These are phyloP conservation scores for Heliconius sara DNA, from an alignment of 2,888 invertebrate genomes.

Conservation along the genomic window DNA sequence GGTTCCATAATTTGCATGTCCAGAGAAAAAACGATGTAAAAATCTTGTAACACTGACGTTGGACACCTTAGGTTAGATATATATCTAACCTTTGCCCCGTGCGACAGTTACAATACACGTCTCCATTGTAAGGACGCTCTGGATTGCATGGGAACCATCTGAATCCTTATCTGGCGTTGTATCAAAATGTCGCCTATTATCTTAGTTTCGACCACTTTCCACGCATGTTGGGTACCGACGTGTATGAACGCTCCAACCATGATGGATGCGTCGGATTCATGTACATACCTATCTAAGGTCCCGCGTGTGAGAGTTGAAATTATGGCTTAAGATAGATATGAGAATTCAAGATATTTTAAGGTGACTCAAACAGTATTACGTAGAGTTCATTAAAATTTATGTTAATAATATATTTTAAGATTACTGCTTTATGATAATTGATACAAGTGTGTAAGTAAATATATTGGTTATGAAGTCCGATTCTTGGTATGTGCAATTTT, in stretches of 20 bases:
- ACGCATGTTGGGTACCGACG: conserved; percentile 74
- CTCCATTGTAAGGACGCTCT: conserved; percentile 58
- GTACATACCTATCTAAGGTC: conserved; percentile 52
- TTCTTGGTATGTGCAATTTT: conserved; percentile 12
- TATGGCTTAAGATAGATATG: conserved; percentile 43
- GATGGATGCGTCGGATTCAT: conserved; percentile 75
- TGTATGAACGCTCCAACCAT: conserved; percentile 74
- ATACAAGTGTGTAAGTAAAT: background rate
- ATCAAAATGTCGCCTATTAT: conserved; percentile 82
- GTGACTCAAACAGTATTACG: background rate
- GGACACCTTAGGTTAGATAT: conserved; percentile 17
- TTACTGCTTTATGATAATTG: background rate
- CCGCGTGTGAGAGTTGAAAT: conserved; percentile 43
- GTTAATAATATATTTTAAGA: background rate
- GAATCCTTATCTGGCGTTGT: conserved; percentile 77
- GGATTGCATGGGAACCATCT: conserved; percentile 78
- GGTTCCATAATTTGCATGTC: no score
- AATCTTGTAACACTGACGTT: background rate
- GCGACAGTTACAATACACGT: conserved; percentile 53
- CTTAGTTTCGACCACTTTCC: conserved; percentile 77
- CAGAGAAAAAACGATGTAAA: background rate
- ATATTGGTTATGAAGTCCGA: background rate
- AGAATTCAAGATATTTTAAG: conserved; percentile 29
- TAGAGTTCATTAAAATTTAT: background rate
- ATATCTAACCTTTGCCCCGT: conserved; percentile 67